A percentile compares a stretch with the other conserved stretches of the same genome.
Conservation (phyloP, 2,888 invertebrate species). For the Nomada goodeniana region DNA sequence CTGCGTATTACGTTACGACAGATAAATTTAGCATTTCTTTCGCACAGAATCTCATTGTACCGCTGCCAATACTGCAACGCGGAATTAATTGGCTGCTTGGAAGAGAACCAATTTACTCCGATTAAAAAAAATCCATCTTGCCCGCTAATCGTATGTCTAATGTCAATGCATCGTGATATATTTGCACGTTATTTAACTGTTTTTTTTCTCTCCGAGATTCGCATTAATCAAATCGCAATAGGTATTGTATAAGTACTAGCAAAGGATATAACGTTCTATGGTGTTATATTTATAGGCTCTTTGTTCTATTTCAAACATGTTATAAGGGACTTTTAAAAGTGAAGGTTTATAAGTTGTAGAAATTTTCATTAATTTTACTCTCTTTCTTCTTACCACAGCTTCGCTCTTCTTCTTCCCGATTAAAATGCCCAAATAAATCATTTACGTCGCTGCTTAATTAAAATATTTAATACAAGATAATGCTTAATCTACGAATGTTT, state of each 20-base stretch:
- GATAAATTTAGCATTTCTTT: conserved; percentile 84
- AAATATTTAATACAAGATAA: neutral
- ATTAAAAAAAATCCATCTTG: conserved; percentile 47
- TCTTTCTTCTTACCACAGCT: conserved; percentile 6
- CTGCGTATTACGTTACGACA: conserved; percentile 82
- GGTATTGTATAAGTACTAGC: neutral
- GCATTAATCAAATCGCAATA: neutral
- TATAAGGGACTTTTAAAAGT: too few species aligned
- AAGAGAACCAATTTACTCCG: conserved; percentile 76
- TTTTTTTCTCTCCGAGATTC: neutral
- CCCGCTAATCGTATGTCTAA: neutral
- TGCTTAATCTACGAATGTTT: neutral
- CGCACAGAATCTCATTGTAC: conserved; percentile 79
- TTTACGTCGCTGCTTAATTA: neutral
- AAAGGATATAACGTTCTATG: too few species aligned
- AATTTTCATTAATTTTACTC: neutral
- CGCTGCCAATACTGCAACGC: conserved; percentile 82
- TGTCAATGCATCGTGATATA: conserved; percentile 1
- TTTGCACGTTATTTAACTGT: neutral
- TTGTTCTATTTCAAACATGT: too few species aligned
- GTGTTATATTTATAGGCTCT: too few species aligned
- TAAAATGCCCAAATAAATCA: neutral
- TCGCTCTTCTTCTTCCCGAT: conserved; percentile 4
- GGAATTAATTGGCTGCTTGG: conserved; percentile 82
- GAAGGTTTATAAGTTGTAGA: too few species aligned